Base-by-base conservation (phyloP, 1,140 invertebrate genomes). In the Cataglyphis hispanica region DNA sequence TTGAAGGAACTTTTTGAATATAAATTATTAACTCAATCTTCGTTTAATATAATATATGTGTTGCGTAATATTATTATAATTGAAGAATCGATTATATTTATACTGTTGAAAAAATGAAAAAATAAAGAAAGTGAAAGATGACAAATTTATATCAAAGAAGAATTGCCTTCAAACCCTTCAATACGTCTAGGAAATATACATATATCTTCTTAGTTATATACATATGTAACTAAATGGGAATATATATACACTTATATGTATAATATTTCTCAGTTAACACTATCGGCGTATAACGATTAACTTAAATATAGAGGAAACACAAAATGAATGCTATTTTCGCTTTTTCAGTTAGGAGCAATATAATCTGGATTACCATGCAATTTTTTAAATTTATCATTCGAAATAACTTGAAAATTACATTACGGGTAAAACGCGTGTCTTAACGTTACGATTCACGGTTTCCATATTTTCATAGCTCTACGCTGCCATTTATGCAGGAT, bases 401-500 rank as follows among this genome's bases (percentile, higher is more conserved):
- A 11, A 4, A 40, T 60, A 60, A 31, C 7, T 72, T 22, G 43
- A 16, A 70, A 72, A 25, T 81, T 72, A 31, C 43, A 72, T 70
- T 72, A 81, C 66, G 50, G 34, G 5, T 56, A 72, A 72, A 81
- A 72, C 1, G 25, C 34, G 53, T 53, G 34, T 56, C 78, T 72
- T 83, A 72, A 72, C 67, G 13, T 74, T 74, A 74, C 67, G 67
- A 74, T 74, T 74, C 78, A 74, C 56, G 25, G 67, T 74, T 74
- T 74, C 13, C 78, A 83, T 74, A 83, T 83, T 83, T 83, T 83
- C 37, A 7, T 40, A 83, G 67, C 53, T 72, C 67, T n/a, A 46
- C n/a, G 53, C n/a, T 74, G 53, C 78, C 53, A 83, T 83, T 83
- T 83, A 83, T 37, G 67, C 78, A n/a, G 78, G 78, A 83, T 83